Evolutionary conservation across 2,888 invertebrate species (phyloP).

Genomic region (Apamea crenata): DNA sequence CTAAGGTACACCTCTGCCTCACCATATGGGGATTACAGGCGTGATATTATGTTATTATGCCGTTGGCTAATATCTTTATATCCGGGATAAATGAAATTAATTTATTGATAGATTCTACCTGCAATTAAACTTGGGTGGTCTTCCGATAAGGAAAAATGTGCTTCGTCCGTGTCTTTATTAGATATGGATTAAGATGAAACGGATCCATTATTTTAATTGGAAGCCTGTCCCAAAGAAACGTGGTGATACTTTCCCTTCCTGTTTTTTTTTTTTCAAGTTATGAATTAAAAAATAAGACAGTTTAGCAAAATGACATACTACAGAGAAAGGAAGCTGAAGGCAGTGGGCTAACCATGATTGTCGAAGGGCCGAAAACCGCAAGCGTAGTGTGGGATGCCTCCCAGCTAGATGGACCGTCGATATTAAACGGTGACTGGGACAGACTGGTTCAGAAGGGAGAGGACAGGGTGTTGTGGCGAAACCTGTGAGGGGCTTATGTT

Average conservation of each 20-base stretch:
- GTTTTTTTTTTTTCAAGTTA: background rate
- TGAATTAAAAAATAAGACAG: background rate
- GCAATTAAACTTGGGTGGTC: constrained; percentile 40
- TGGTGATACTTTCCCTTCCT: background rate
- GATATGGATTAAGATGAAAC: constrained; percentile 7
- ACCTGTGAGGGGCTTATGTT: no score
- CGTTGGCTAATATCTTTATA: background rate
- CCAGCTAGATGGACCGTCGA: no score
- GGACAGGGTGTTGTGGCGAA: no score
- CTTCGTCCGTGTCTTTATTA: constrained; percentile 27
- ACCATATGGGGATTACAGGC: background rate
- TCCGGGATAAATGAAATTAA: background rate
- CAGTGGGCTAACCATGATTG: no score
- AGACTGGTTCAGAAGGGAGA: no score
- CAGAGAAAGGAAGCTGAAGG: background rate
- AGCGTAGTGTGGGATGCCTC: no score
- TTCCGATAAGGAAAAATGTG: constrained; percentile 45
- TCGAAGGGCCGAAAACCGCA: no score
- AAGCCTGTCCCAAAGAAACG: background rate
- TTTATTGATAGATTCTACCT: constrained; percentile 32
- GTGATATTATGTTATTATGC: background rate
- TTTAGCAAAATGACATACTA: background rate
- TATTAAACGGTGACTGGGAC: no score
- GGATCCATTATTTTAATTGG: background rate
- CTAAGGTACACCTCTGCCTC: background rate